These are phyloP conservation scores for Glaucomys volans DNA, from an alignment of 2,113 vertebrate species.

Conservation along the genomic window DNA sequence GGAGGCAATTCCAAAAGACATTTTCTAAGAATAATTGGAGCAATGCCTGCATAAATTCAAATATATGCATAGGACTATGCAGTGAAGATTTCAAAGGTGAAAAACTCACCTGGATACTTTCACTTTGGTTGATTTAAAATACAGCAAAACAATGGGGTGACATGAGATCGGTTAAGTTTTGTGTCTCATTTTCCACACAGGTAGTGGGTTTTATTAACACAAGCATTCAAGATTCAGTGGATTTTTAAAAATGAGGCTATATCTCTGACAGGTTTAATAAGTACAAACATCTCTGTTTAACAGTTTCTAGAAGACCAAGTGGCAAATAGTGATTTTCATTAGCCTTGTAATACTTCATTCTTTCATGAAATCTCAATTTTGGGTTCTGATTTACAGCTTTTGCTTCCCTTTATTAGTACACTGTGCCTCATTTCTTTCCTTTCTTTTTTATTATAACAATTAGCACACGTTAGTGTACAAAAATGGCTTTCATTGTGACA, in stretches of 20 bases:
- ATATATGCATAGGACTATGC: not conserved
- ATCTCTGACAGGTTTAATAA: not conserved
- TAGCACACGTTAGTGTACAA: no score
- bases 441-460: not conserved
- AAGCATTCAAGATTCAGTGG: not conserved
- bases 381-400: constrained; percentile 4
- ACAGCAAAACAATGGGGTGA: not conserved
- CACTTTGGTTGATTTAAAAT: constrained; percentile 16
- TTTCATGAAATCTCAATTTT: constrained; percentile 6
- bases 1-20: not conserved
- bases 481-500: no score
- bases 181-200: not conserved
- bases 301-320: not conserved
- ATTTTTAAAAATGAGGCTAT: not conserved
- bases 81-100: not conserved
- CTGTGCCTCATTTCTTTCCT: not conserved
- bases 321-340: constrained; percentile 3
- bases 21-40: not conserved
- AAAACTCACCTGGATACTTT: not conserved
- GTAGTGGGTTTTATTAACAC: not conserved
- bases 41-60: not conserved
- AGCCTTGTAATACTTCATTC: not conserved
- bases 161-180: not conserved
- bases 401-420: not conserved
- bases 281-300: not conserved